phyloP scores from a whole-genome alignment of 2,797 vertebrate genomes.

The Cossypha dichroa region DNA sequence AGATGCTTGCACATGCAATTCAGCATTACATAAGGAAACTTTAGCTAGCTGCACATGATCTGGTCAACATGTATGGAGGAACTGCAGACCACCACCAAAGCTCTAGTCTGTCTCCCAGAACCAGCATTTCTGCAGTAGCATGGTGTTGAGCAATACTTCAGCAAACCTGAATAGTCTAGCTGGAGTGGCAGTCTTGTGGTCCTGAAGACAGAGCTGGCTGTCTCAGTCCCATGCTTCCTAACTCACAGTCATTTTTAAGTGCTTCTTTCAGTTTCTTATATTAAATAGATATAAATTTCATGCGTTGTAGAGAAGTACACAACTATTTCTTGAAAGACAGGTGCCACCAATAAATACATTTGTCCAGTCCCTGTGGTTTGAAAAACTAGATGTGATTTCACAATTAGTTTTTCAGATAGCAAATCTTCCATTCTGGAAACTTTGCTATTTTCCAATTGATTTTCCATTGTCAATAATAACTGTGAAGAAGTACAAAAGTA shows the following conservation, averaged over 20 bases:
- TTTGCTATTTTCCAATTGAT: not conserved
- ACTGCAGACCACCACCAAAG: not conserved
- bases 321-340: not conserved
- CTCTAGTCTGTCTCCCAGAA: not conserved
- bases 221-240: not conserved
- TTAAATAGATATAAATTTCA: not conserved
- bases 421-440: not conserved
- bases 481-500: not conserved
- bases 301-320: not conserved
- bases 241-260: not conserved
- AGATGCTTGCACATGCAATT: not conserved
- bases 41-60: not conserved
- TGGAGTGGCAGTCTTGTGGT: not conserved
- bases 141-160: not conserved
- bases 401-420: not conserved
- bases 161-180: not conserved
- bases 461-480: not conserved
- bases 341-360: not conserved
- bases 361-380: not conserved
- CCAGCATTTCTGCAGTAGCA: not conserved
- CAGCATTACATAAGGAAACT: not conserved
- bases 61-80: not conserved
- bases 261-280: not conserved
- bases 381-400: not conserved
- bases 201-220: not conserved